These are phyloP conservation scores for Empis livida DNA, from an alignment of 2,888 invertebrate genomes.

Conservation along the genomic window DNA sequence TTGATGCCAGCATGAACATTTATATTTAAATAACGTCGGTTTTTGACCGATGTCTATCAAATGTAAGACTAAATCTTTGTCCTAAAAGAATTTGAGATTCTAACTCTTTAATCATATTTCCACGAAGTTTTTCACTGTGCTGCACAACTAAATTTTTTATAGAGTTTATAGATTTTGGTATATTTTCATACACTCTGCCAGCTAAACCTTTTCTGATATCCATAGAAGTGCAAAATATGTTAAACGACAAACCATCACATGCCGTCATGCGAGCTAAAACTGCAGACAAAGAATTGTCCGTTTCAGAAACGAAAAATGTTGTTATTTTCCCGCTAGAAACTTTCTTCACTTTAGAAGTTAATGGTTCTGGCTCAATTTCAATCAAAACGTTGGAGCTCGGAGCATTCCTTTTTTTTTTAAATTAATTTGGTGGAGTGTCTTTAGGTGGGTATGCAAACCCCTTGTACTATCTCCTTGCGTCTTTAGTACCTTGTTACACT, in stretches of 20 bases:
- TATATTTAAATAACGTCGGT: constrained; percentile 3
- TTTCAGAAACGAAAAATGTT: neutral
- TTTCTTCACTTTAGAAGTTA: neutral
- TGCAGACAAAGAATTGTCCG: neutral
- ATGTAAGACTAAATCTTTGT: constrained; percentile 1
- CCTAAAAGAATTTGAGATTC: neutral
- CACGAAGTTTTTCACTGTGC: no score
- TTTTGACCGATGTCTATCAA: constrained; percentile 2
- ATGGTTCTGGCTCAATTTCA: neutral
- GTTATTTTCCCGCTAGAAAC: no score
- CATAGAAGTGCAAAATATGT: neutral
- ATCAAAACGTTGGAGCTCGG: neutral
- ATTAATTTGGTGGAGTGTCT: no score
- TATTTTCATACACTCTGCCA: neutral
- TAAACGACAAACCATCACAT: constrained; percentile 1
- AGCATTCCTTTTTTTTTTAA: no score
- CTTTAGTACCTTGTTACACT: neutral
- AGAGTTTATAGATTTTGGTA: neutral
- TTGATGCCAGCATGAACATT: constrained; percentile 1
- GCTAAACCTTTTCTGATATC: constrained; percentile 1
- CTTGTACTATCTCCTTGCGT: neutral
- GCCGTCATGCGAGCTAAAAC: constrained; percentile 2
- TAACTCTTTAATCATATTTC: neutral
- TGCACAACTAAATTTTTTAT: no score
- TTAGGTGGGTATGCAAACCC: neutral